These are phyloP conservation scores for Hemitrygon akajei DNA, from an alignment of 2,797 vertebrate species.

Conservation along the genomic window DNA sequence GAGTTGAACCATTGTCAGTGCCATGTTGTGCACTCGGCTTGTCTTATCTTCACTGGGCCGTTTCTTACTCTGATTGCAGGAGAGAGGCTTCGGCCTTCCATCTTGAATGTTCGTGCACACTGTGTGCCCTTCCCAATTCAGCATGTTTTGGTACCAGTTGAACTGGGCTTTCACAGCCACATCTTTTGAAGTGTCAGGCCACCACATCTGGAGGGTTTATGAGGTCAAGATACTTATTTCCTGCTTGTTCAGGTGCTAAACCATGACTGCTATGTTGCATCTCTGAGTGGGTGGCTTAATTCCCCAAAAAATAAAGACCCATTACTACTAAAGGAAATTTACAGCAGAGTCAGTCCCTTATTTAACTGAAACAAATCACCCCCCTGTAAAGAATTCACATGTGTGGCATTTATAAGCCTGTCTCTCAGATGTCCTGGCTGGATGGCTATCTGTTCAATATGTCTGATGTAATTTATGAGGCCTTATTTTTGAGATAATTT, in stretches of 20 bases:
- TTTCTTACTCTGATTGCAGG: neutral
- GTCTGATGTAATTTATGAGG: neutral
- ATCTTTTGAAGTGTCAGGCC: neutral
- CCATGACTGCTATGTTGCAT: neutral
- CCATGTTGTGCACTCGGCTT: neutral
- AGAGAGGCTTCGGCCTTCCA: neutral
- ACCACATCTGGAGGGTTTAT: neutral
- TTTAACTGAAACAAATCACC: neutral
- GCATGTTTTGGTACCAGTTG: neutral
- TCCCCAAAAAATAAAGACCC: neutral
- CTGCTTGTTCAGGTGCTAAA: slow-evolving; percentile 16
- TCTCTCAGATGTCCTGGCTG: neutral
- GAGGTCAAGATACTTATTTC: neutral
- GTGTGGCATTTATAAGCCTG: neutral
- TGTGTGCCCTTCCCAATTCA: neutral
- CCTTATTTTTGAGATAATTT: neutral
- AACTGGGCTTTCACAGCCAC: neutral
- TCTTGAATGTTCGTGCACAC: neutral
- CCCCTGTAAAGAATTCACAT: neutral
- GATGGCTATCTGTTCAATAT: neutral
- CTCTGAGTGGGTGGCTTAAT: neutral
- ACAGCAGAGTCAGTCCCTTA: neutral
- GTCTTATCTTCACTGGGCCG: neutral
- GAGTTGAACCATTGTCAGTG: neutral
- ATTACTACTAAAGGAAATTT: neutral